Conservation (phyloP, 2,888 invertebrate species). For the Stictocephala bisonia region DNA sequence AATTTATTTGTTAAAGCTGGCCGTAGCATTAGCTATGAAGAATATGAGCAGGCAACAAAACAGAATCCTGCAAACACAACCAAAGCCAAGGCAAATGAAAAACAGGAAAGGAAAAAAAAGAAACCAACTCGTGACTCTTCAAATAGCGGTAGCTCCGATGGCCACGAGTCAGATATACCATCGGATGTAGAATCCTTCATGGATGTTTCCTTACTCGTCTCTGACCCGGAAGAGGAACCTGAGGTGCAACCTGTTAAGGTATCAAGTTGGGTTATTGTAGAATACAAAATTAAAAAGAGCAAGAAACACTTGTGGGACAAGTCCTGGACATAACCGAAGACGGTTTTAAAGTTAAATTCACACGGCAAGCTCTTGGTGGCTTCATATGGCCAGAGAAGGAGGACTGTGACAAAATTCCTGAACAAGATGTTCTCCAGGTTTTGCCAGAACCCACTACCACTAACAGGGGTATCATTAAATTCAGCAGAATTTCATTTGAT, state of each 20-base stretch:
- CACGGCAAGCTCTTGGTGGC: neutral
- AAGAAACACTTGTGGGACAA: neutral
- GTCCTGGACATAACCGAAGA: neutral
- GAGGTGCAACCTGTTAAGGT: conserved; percentile 5
- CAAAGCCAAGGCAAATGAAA: neutral
- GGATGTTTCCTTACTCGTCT: neutral
- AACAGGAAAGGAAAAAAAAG: neutral
- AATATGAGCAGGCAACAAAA: conserved; percentile 9
- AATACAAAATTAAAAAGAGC: neutral
- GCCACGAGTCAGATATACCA: conserved; percentile 4
- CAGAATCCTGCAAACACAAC: neutral
- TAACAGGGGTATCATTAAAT: too few species aligned
- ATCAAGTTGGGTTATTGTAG: conserved; percentile 1
- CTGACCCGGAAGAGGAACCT: conserved; percentile 5
- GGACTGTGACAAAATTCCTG: neutral
- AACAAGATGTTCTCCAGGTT: neutral
- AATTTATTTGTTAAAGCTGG: conserved; percentile 10
- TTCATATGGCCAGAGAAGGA: conserved; percentile 8
- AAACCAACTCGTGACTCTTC: neutral
- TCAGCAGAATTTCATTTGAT: too few species aligned
- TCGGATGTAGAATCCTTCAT: conserved; percentile 4
- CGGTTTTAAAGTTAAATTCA: neutral
- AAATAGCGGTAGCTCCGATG: neutral
- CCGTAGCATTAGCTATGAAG: conserved; percentile 6
- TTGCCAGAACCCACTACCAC: too few species aligned